Percentiles rank a stretch among this genome's conserved stretches.
These are phyloP conservation scores for Sminthurides bifidus DNA, from an alignment of 1,140 invertebrate species.

Conservation along the genomic window DNA sequence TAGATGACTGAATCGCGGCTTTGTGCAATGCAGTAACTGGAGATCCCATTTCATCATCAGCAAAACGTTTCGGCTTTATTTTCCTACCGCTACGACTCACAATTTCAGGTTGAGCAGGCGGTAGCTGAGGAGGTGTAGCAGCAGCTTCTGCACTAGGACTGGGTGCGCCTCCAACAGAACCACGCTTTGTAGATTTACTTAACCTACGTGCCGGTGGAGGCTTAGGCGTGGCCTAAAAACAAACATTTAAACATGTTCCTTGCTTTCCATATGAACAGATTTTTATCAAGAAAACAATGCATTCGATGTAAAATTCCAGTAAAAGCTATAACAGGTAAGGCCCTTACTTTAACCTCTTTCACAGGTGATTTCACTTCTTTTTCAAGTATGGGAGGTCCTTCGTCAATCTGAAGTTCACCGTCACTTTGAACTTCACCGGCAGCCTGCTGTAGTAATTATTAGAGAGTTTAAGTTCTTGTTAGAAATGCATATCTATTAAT, in stretches of 20 bases:
- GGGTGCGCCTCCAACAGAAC: conserved; percentile 4
- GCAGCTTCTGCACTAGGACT: not conserved
- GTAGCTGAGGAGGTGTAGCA: not conserved
- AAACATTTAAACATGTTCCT: not conserved
- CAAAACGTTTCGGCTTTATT: conserved; percentile 54
- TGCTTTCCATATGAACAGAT: too few relatives aligned
- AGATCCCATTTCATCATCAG: conserved; percentile 34
- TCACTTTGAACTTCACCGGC: conserved; percentile 34
- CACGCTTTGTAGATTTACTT: conserved; percentile 11
- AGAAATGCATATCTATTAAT: not conserved
- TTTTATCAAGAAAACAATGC: not conserved
- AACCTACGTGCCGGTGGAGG: conserved; percentile 1
- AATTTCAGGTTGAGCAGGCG: conserved; percentile 36
- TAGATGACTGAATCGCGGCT: conserved; percentile 5
- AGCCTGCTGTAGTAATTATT: not conserved
- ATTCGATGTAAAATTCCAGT: not conserved
- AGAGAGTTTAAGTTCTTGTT: not conserved
- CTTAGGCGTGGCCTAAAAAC: not conserved
- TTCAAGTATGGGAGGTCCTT: conserved; percentile 38
- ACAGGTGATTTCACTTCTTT: not conserved
- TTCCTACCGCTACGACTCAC: conserved; percentile 60
- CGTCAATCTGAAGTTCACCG: conserved; percentile 48
- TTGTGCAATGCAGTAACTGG: conserved; percentile 14
- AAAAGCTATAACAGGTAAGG: not conserved
- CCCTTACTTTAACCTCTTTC: conserved; percentile 4